Evolutionary conservation across 2,888 invertebrate genomes (phyloP).

Genomic region (Amphipyra berbera): DNA sequence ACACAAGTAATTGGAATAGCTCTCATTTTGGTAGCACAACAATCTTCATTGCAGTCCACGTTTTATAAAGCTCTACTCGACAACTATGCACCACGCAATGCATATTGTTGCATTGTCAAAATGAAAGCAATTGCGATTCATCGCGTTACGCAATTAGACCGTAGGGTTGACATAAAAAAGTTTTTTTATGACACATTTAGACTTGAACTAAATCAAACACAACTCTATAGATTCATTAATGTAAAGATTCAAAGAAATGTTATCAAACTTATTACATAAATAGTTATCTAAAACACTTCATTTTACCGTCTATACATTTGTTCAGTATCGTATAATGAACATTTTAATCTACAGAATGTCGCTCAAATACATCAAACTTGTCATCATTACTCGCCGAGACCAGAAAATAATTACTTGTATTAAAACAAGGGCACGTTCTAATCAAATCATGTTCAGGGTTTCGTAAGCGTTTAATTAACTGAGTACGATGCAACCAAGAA

Average conservation of each 20-base stretch:
- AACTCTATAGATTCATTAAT: not conserved
- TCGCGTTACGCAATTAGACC: too few relatives aligned
- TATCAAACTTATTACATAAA: slow-evolving; percentile 42
- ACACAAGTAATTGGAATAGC: too few relatives aligned
- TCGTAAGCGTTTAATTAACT: slow-evolving; percentile 69
- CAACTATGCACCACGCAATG: too few relatives aligned
- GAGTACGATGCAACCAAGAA: slow-evolving; percentile 59
- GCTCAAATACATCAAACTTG: slow-evolving; percentile 66
- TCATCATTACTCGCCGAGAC: slow-evolving; percentile 71
- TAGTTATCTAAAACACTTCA: slow-evolving; percentile 34
- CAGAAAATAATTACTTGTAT: slow-evolving; percentile 77
- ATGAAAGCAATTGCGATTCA: too few relatives aligned
- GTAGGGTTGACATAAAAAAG: too few relatives aligned
- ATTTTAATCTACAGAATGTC: slow-evolving; percentile 68
- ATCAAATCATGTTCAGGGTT: slow-evolving; percentile 68
- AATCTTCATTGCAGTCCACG: too few relatives aligned
- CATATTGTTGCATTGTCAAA: too few relatives aligned
- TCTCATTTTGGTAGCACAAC: too few relatives aligned
- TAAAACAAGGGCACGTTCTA: slow-evolving; percentile 78
- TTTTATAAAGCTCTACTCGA: too few relatives aligned
- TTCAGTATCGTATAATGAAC: slow-evolving; percentile 53
- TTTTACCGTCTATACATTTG: slow-evolving; percentile 37
- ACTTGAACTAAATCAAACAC: too few relatives aligned
- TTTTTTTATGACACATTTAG: too few relatives aligned
- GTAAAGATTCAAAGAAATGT: not conserved